Base-by-base conservation (phyloP, 2,888 invertebrate species). In the Sinhomidia bicolor region DNA sequence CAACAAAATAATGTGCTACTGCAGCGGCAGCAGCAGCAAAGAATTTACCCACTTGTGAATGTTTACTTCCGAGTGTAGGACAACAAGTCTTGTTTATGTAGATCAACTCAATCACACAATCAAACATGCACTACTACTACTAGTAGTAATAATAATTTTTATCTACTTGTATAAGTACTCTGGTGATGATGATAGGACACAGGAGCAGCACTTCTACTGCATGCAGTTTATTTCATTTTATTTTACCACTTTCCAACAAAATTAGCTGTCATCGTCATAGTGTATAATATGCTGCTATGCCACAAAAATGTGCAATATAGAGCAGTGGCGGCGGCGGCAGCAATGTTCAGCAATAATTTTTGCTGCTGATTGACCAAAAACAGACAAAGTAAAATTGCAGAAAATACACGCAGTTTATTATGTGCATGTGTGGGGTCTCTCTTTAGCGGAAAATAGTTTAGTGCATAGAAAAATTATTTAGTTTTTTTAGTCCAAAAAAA, bases 61-160 rank as follows among this genome's bases (percentile, higher is more conserved):
- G 74, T 74, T 74, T 74, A 74, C 74, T 74, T 74, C 74, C 74
- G 74, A 74, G 26, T 36, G 26, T 44, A 74, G 68, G 41, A 71
- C 36, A 74, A 74, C 47, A 47, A 74, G 23, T 74, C 23, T 47
- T 47, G 7, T 74, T 74, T 71, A 41, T 44, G 44, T 74, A 74
- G 74, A 74, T 47, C 47, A 51, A 44, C 44, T n/a, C 47, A 71
- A 41, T 71, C 17, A n/a, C 41, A 74, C n/a, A n/a, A 47, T 74
- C 23, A 71, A 71, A 71, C 44, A 41, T 71, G 71, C 65, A 36
- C n/a, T n/a, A n/a, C n/a, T n/a, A n/a, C n/a, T n/a, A n/a, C n/a
- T n/a, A n/a, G n/a, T 65, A 65, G 36, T 65, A 65, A 65, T 65
- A 44, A 41, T 71, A 44, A 44, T 44, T 71, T 71, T 71, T 71